These are phyloP conservation scores for Chloroceryle inda DNA, from an alignment of 2,797 vertebrate genomes.

Conservation along the genomic window DNA sequence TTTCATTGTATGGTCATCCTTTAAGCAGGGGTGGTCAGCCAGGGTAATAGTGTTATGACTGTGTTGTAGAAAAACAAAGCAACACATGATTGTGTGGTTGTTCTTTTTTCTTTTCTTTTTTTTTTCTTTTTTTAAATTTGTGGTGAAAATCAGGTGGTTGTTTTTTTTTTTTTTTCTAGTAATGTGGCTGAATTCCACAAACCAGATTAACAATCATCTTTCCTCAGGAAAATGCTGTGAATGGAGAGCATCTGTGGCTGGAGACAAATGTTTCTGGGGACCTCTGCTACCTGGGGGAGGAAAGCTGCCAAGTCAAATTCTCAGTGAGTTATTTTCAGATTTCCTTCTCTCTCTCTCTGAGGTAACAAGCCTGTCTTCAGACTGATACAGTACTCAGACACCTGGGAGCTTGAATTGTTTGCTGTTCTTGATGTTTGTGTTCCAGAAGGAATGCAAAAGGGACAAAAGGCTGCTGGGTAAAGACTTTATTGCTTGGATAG, in stretches of 20 bases:
- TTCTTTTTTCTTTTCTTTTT: rapidly evolving
- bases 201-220: neutral
- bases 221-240: constrained; percentile 92
- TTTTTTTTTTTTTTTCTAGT: neutral
- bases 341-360: neutral
- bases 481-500: neutral
- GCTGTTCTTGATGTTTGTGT: neutral
- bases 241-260: constrained; percentile 97
- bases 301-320: constrained; percentile 93
- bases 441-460: neutral
- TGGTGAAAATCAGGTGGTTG: neutral
- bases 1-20: neutral
- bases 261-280: constrained; percentile 98
- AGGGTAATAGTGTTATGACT: neutral
- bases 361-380: neutral
- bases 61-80: neutral
- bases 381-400: rapidly evolving
- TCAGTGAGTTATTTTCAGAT: constrained; percentile 88
- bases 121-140: neutral
- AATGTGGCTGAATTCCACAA: neutral
- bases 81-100: neutral
- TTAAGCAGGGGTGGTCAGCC: neutral
- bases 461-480: neutral
- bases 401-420: neutral
- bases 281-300: constrained; percentile 96